Evolutionary conservation across 2,797 vertebrate genomes (phyloP).

Genomic region (Vespertilio murinus): DNA sequence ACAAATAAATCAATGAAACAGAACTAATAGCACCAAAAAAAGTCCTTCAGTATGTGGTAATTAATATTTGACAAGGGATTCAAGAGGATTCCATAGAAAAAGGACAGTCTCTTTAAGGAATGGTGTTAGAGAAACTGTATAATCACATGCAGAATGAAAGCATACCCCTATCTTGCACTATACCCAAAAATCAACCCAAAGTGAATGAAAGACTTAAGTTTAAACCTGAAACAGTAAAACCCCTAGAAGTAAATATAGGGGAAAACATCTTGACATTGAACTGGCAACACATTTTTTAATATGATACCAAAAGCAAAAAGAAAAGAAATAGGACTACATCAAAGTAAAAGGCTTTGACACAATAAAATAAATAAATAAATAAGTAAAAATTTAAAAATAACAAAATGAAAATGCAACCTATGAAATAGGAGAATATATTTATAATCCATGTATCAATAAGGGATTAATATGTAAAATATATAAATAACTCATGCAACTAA

Average conservation of each 20-base stretch:
- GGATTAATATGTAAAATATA: neutral
- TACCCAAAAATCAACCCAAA: neutral
- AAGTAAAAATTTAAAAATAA: neutral
- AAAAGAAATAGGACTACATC: neutral
- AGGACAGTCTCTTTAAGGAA: neutral
- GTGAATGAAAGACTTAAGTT: neutral
- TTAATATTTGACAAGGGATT: neutral
- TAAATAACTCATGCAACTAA: neutral
- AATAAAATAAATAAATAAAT: neutral
- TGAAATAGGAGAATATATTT: neutral
- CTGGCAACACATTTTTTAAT: neutral
- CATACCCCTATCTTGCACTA: neutral
- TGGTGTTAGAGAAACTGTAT: neutral
- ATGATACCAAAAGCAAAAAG: neutral
- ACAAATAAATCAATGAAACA: neutral
- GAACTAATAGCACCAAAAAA: neutral
- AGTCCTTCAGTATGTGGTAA: neutral
- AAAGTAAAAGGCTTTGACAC: neutral
- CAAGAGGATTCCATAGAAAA: neutral
- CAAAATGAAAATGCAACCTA: neutral
- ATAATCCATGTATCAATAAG: neutral
- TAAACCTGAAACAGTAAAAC: neutral
- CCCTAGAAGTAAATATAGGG: neutral
- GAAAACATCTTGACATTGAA: neutral
- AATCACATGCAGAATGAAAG: neutral